A percentile compares a stretch with the other conserved stretches of the same genome.
Conservation (phyloP, 2,113 vertebrate genomes). For the Aleadryas rufinucha region DNA sequence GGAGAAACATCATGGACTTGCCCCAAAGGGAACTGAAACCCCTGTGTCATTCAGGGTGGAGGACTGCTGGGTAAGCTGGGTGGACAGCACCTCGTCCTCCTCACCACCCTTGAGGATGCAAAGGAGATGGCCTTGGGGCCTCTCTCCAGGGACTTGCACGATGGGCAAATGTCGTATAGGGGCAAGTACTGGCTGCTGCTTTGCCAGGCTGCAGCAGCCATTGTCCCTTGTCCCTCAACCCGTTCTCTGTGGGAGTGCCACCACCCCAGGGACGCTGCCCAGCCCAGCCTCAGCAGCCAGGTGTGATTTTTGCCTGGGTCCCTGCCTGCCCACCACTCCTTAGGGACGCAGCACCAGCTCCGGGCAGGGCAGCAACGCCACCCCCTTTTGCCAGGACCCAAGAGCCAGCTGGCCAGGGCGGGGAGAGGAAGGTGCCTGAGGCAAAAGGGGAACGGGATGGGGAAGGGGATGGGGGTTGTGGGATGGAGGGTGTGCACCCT, state of each 20-base stretch:
- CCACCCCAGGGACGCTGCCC: not conserved
- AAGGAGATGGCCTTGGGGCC: not conserved
- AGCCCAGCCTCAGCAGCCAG: not conserved
- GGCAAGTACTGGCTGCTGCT: not conserved
- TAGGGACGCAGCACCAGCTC: accelerated
- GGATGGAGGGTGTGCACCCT: too few species aligned
- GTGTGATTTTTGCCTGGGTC: accelerated
- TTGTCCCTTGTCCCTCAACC: not conserved
- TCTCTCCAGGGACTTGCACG: not conserved
- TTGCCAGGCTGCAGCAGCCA: not conserved
- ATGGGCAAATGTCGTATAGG: accelerated
- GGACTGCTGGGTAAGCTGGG: not conserved
- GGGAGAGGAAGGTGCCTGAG: not conserved
- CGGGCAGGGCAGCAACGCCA: accelerated
- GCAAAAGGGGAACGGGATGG: not conserved
- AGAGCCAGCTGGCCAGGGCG: accelerated
- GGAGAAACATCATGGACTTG: accelerated
- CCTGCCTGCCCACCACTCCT: not conserved
- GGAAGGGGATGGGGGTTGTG: not conserved
- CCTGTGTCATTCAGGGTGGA: not conserved
- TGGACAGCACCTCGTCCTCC: not conserved
- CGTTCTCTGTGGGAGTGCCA: not conserved
- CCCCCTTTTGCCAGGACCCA: not conserved
- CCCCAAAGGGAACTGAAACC: not conserved
- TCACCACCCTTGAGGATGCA: not conserved